phyloP scores from a whole-genome alignment of 2,797 vertebrate species.

The Botia kubotai region DNA sequence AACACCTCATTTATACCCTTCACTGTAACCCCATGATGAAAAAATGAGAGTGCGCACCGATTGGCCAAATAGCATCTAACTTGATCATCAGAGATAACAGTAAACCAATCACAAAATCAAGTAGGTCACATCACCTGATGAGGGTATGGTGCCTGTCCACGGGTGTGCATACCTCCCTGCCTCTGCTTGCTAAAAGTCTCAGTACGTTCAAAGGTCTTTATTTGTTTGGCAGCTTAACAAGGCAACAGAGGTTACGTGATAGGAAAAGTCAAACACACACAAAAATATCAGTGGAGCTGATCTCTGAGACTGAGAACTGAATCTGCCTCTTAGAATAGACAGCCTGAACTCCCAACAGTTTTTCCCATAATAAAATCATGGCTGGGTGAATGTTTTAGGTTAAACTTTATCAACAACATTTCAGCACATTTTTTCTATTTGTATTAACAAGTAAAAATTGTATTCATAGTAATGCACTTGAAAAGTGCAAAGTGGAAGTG shows the following conservation, averaged over 20 bases:
- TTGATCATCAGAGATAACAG: constrained; percentile 12
- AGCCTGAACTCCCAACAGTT: neutral
- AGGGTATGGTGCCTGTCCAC: neutral
- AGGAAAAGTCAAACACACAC: neutral
- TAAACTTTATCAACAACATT: too few relatives aligned
- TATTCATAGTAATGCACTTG: too few relatives aligned
- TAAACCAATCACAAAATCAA: constrained; percentile 43
- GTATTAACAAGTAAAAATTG: too few relatives aligned
- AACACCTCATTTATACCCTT: neutral
- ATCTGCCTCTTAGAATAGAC: neutral
- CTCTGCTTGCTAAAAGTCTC: neutral
- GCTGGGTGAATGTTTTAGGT: too few relatives aligned
- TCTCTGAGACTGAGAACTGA: neutral
- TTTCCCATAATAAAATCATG: neutral
- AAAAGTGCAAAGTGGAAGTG: neutral
- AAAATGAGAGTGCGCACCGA: constrained; percentile 6
- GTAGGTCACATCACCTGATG: constrained; percentile 49
- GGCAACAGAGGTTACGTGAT: neutral
- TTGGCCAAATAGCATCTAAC: constrained; percentile 27
- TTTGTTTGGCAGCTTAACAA: constrained; percentile 27
- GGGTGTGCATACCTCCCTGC: neutral
- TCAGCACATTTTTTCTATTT: too few relatives aligned
- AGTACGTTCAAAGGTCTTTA: constrained; percentile 17
- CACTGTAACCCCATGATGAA: neutral
- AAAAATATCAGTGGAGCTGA: neutral